A percentile compares a stretch with the other conserved stretches of the same genome.
These are phyloP conservation scores for Thomomys bottae DNA, from an alignment of 2,113 vertebrate species.

Conservation along the genomic window DNA sequence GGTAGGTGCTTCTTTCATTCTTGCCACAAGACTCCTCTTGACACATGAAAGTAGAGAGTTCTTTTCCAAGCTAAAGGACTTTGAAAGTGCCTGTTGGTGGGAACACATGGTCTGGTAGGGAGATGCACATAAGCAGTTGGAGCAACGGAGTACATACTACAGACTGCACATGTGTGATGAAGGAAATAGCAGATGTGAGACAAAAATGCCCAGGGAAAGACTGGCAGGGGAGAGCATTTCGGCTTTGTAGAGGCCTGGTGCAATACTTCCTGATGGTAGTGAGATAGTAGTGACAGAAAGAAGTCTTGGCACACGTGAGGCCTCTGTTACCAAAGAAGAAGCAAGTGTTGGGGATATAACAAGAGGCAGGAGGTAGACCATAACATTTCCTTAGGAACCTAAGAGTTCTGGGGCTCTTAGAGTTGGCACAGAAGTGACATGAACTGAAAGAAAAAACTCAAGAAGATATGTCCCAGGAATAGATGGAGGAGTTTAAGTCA, in stretches of 20 bases:
- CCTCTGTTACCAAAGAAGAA: background rate
- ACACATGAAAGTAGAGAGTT: conserved; percentile 12
- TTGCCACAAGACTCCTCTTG: conserved; percentile 52
- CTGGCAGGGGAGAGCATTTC: background rate
- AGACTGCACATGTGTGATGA: background rate
- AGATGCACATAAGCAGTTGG: background rate
- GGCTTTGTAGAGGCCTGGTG: background rate
- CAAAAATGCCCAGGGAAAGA: background rate
- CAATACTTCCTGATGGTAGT: background rate
- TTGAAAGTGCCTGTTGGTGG: background rate
- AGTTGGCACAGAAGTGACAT: background rate
- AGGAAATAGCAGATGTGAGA: background rate
- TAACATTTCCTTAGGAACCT: background rate
- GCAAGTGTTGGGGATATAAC: background rate
- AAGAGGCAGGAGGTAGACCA: background rate
- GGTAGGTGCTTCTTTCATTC: conserved; percentile 85
- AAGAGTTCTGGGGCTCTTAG: accelerated
- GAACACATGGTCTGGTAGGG: background rate
- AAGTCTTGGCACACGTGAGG: background rate
- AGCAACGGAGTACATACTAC: background rate
- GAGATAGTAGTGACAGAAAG: background rate
- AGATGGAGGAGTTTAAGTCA: background rate
- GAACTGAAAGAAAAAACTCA: background rate
- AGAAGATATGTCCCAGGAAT: background rate
- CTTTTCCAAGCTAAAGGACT: background rate